These are phyloP conservation scores for Ceratoteleas bidentatus DNA, from an alignment of 1,140 invertebrate genomes.

Conservation along the genomic window DNA sequence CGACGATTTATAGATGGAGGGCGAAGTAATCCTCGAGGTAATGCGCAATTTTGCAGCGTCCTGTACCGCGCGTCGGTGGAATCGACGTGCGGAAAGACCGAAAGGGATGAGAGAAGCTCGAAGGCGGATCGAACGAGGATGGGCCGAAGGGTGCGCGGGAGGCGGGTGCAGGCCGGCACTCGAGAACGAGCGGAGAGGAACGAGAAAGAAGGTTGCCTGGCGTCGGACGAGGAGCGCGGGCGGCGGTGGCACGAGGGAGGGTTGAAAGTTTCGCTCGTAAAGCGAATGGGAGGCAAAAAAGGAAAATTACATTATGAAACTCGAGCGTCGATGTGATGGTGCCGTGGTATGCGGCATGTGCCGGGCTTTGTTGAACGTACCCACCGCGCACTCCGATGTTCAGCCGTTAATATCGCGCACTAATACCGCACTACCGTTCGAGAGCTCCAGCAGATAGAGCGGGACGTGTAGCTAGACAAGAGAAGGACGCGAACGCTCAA, in stretches of 20 bases:
- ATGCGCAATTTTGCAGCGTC: constrained; percentile 59
- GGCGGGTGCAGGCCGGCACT: constrained; percentile 59
- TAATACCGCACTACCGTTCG: constrained; percentile 67
- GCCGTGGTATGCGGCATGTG: constrained; percentile 68
- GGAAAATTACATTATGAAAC: constrained; percentile 80
- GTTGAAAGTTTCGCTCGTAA: constrained; percentile 79
- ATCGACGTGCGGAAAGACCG: constrained; percentile 68
- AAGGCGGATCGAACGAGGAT: constrained; percentile 61
- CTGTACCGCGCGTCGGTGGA: constrained; percentile 57
- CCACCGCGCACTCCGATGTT: constrained; percentile 63
- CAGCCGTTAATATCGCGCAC: constrained; percentile 69
- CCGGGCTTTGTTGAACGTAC: constrained; percentile 65
- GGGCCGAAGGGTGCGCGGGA: constrained; percentile 46
- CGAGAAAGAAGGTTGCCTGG: constrained; percentile 16
- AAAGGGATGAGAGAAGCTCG: constrained; percentile 68
- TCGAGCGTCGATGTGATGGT: constrained; percentile 71
- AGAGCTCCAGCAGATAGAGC: constrained; percentile 35
- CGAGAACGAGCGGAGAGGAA: constrained; percentile 56
- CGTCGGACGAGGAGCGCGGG: constrained; percentile 38
- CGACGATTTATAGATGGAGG: not conserved
- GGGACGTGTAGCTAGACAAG: not conserved
- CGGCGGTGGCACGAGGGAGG: constrained; percentile 50
- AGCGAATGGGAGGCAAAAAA: constrained; percentile 77
- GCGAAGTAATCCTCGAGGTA: constrained; percentile 52
- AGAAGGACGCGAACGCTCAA: constrained; percentile 38